Evolutionary conservation across 1,140 invertebrate species (phyloP), one percentile per base, ranked within the genome.

Genomic region (Brachionus angularis): DNA sequence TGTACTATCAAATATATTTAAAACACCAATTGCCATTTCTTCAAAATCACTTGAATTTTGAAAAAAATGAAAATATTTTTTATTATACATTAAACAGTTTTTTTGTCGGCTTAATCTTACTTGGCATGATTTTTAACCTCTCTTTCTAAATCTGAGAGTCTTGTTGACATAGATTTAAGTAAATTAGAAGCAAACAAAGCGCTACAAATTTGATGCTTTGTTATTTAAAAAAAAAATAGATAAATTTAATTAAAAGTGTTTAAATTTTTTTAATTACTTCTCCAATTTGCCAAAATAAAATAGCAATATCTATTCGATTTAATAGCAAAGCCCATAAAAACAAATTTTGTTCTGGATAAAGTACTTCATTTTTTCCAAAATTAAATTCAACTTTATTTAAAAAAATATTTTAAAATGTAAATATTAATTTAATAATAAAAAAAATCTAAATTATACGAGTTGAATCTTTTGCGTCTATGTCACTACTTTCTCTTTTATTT

Each of bases 311-410:
- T 8, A 73, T 73, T 23, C 79, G 73, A 64, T 81, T 80, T 25
- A 80, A 73, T 7, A 81, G 69, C 2, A 80, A 49, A 14, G 79
- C 78, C 78, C 79, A 81, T 2, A 81, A 36, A 73, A 81, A 79
- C 47, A 81, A 73, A 34, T 81, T 77, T 42, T 73, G 73, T 31
- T 78, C 75, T 34, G 79, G 78, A 70, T 73, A 44, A n/a, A 75
- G 72, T 74, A 79, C 61, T 23, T 67, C 62, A 47, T 67, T 67
- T 67, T 67, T 67, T 67, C 62, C 62, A 50, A 67, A 67, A 29
- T 33, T 50, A 49, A 67, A 49, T 29, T 67, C 62, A 47, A 18
- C 62, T 67, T 34, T n/a, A n/a, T n/a, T n/a, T n/a, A n/a, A n/a
- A n/a, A n/a, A n/a, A n/a, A n/a, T n/a, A n/a, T n/a, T n/a, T 33